Evolutionary conservation across 1,140 invertebrate genomes (phyloP).

Genomic region (Trichonephila clavata): DNA sequence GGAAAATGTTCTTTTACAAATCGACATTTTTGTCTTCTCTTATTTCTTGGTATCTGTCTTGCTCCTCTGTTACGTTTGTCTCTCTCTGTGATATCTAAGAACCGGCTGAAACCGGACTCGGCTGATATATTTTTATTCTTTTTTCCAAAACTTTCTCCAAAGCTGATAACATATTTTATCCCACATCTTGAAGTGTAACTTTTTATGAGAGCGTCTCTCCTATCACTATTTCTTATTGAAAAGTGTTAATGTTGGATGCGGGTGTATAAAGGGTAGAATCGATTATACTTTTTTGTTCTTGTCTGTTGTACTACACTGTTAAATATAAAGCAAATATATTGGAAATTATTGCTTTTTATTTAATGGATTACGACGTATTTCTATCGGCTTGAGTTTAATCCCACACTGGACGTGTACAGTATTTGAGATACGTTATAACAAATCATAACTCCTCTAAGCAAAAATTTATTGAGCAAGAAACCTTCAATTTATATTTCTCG

Average conservation of each 20-base stretch:
- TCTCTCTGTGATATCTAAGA: constrained; percentile 58
- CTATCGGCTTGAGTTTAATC: too few species aligned
- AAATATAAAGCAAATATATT: too few species aligned
- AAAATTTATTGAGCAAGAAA: too few species aligned
- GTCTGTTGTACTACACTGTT: too few species aligned
- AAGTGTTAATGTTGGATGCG: constrained; percentile 29
- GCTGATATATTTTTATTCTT: constrained; percentile 62
- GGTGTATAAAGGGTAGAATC: constrained; percentile 1
- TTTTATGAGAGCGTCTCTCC: constrained; percentile 22
- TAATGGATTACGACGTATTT: too few species aligned
- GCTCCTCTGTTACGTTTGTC: constrained; percentile 47
- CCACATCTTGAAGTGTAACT: constrained; percentile 36
- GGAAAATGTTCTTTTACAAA: constrained; percentile 66
- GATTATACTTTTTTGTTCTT: not conserved
- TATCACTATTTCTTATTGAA: constrained; percentile 19
- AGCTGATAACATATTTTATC: constrained; percentile 67
- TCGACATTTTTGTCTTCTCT: constrained; percentile 69
- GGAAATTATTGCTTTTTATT: too few species aligned
- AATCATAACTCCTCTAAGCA: too few species aligned
- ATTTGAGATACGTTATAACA: too few species aligned
- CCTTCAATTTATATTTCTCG: too few species aligned
- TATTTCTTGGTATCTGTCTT: constrained; percentile 63
- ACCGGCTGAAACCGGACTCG: constrained; percentile 37
- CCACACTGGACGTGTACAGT: too few species aligned
- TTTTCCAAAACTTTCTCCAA: constrained; percentile 44